These are phyloP conservation scores for Urocolius indicus DNA, from an alignment of 2,113 vertebrate genomes.

Conservation along the genomic window DNA sequence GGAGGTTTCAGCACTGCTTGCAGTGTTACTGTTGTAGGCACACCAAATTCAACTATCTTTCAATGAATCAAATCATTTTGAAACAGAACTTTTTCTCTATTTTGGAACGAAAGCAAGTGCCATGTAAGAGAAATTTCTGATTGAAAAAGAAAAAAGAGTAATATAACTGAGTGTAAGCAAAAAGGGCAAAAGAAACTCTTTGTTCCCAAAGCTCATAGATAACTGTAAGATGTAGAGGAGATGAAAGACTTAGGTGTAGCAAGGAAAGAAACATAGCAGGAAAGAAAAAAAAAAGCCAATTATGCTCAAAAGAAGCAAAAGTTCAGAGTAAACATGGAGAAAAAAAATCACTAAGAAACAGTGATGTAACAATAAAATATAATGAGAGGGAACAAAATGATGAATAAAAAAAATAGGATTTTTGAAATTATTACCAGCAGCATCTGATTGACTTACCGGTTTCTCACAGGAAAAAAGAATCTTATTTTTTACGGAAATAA, in stretches of 20 bases:
- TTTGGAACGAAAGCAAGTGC: background rate
- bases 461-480: background rate
- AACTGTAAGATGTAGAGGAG: background rate
- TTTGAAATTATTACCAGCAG: background rate
- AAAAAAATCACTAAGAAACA: background rate
- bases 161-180: background rate
- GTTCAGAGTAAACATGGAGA: background rate
- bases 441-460: background rate
- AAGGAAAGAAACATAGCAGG: background rate
- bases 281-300: background rate
- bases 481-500: background rate
- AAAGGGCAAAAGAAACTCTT: background rate
- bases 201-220: background rate
- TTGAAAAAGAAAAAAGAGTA: background rate
- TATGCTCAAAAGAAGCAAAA: background rate
- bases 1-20: background rate
- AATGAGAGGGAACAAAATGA: background rate
- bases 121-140: background rate
- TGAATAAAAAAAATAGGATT: background rate
- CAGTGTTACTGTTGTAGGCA: background rate
- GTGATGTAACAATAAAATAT: background rate
- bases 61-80: background rate
- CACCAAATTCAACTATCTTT: background rate
- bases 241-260: background rate
- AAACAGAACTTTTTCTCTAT: background rate